Base-by-base conservation (phyloP, 2,888 invertebrate species). In the Brachycybe producta region DNA sequence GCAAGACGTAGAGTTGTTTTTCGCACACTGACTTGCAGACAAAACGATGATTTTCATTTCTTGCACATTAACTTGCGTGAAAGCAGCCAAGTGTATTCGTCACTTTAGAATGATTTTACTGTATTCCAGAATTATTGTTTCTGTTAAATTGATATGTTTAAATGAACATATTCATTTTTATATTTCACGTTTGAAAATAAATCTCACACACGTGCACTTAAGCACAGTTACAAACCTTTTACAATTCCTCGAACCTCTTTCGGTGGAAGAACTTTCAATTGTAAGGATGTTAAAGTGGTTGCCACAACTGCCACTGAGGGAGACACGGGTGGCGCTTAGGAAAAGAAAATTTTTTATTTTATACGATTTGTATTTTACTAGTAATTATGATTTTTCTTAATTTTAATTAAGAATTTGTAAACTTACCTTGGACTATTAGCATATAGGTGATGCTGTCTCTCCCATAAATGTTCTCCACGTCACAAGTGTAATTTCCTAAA, bases 401-500 rank as follows among this genome's bases (percentile, higher is more conserved):
- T 41, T 23, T 21, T 41, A 7, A 26, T n/a, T 13, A 23, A 13
- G 8, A 41, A 23, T 41, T n/a, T n/a, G n/a, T n/a, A n/a, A n/a
- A 3, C 5, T 44, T 51, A 53, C 53, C 53, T 53, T 51, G 50
- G 21, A 53, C 43, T n/a, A 51, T 35, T 13, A 53, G 46, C 19
- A 28, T 32, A 32, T 53, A 53, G 5, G 36, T 32, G 24, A 53
- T 51, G 41, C 38, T 30, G 42, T 53, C 53, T 35, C 35, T 51
- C n/a, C 53, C 53, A 27, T 53, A 53, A 3, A 53, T 53, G 27
- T 53, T 53, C 42, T 53, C 53, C 15, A 53, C 51, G 34, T 53
- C 53, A 38, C 53, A 53, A 19, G 53, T 44, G 41, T 51, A 53
- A 38, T 53, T 53, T 5, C 49, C 50, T 11, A 51, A 45, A 51